Evolutionary conservation across 2,113 vertebrate species (phyloP).

Genomic region (Vulpes ferrilata): DNA sequence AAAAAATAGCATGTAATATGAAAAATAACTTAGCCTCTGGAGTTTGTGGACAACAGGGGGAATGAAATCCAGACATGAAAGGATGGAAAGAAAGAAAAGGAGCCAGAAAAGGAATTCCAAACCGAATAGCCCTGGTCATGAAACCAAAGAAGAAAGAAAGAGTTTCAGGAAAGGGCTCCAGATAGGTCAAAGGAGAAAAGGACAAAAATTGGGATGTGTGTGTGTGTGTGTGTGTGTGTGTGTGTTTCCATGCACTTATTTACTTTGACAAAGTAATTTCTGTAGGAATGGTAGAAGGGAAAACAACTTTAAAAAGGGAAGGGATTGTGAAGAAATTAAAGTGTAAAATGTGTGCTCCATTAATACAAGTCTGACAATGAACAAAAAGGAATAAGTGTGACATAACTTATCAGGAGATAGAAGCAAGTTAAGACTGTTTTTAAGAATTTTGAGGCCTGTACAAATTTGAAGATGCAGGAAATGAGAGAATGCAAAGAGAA

Average conservation of each 20-base stretch:
- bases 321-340: neutral
- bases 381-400: neutral
- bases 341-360: neutral
- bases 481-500: neutral
- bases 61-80: neutral
- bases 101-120: neutral
- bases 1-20: neutral
- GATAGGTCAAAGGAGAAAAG: neutral
- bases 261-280: conserved; percentile 19
- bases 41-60: neutral
- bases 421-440: neutral
- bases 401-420: neutral
- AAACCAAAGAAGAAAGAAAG: neutral
- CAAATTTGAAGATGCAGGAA: neutral
- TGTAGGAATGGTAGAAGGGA: neutral
- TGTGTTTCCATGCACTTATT: neutral
- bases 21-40: neutral
- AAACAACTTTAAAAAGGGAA: neutral
- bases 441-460: neutral
- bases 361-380: conserved; percentile 10
- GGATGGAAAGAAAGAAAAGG: neutral
- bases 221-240: neutral
- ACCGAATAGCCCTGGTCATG: neutral
- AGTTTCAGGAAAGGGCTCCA: neutral
- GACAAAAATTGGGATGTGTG: neutral